Conservation (phyloP, 2,888 invertebrate genomes). For the Chaetoderma sp. region DNA sequence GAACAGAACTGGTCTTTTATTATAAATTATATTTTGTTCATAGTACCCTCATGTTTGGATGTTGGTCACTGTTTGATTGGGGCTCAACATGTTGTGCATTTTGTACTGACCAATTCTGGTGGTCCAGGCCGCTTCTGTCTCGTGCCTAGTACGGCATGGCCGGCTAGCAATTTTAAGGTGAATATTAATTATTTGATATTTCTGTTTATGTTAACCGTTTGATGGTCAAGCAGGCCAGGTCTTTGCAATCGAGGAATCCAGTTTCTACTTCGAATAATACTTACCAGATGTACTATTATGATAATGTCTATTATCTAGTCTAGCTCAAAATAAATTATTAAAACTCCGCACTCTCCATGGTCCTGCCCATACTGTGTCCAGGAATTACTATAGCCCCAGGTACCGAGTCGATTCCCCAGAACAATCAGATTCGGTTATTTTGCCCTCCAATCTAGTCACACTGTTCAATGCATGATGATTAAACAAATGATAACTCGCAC, state of each 20-base stretch:
- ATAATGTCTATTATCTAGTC: too few species aligned
- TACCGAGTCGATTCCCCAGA: too few species aligned
- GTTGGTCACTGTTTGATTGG: slow-evolving; percentile 67
- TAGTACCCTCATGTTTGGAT: slow-evolving; percentile 63
- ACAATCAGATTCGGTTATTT: too few species aligned
- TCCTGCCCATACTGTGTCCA: too few species aligned
- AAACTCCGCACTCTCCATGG: neutral
- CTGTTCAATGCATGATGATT: too few species aligned
- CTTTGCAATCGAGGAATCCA: neutral
- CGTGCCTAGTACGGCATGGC: slow-evolving; percentile 61
- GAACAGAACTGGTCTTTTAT: too few species aligned
- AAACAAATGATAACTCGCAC: too few species aligned
- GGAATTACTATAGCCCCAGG: too few species aligned
- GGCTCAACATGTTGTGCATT: slow-evolving; percentile 59
- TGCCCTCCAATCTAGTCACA: too few species aligned
- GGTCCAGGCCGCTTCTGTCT: slow-evolving; percentile 67
- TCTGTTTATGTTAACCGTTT: neutral
- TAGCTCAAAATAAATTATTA: neutral
- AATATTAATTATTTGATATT: neutral
- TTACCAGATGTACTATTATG: too few species aligned
- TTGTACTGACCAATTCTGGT: slow-evolving; percentile 64
- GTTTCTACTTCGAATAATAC: too few species aligned
- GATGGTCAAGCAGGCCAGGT: neutral
- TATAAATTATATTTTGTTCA: too few species aligned
- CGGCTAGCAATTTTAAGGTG: slow-evolving; percentile 68